Percentiles rank a stretch among this genome's conserved stretches.
Conservation (phyloP, 92 coral and sea anemone species). For the Metridium senile region DNA sequence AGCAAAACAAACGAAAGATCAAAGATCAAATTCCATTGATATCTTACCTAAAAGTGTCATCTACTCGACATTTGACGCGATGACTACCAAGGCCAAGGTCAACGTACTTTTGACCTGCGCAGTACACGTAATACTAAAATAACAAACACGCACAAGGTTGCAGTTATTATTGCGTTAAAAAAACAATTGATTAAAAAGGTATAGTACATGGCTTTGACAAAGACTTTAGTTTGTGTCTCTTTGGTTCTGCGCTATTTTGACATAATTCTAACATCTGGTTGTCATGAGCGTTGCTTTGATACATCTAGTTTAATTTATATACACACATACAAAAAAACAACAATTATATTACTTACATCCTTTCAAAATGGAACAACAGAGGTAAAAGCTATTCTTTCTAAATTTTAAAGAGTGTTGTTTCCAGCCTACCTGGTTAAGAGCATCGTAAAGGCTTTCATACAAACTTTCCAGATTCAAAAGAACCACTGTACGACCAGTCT, state of each 20-base stretch:
- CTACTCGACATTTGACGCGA: constrained; percentile 80
- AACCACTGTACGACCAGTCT: constrained; percentile 82
- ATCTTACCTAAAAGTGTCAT: constrained; percentile 69
- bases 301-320: no score
- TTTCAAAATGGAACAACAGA: background rate
- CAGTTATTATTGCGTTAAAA: no score
- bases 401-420: no score
- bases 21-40: background rate
- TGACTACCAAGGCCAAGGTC: constrained; percentile 92
- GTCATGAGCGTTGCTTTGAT: no score
- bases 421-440: constrained; percentile 78
- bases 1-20: background rate
- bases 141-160: background rate
- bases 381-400: background rate
- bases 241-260: no score
- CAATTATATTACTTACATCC: no score
- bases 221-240: no score
- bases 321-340: no score
- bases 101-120: constrained; percentile 83
- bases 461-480: constrained; percentile 69
- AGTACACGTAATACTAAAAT: constrained; percentile 70
- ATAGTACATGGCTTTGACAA: no score
- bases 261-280: no score
- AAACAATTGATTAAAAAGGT: no score
- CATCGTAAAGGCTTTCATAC: constrained; percentile 73